Evolutionary conservation across 2,888 invertebrate species (phyloP), one percentile per base, ranked within the genome.

Genomic region (Calliphora vomitoria): DNA sequence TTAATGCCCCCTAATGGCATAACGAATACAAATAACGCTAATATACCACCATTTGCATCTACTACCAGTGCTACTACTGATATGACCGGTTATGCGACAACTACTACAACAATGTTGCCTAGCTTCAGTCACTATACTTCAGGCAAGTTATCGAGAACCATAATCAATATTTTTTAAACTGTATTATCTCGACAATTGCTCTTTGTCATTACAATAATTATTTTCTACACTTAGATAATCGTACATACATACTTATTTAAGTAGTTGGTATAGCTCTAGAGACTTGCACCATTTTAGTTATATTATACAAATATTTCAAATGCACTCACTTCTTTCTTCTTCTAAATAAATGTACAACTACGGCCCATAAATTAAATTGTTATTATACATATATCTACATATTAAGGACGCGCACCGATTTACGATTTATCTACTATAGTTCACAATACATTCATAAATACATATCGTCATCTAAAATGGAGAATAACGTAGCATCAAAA

Each of bases 71-170:
- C 80, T 35, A 41, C 69, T 44, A 41, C 69, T 44, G 80, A 85
- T 44, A 80, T 81, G 60, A 50, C 62, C 35, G 75, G 75, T 55
- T 85, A 85, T 75, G 75, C 75, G 8, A 76, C 75, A 64, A 76
- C 85, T 25, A 85, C 80, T 25, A 80, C 95, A 83, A 94, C 95
- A 90, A 95, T 96, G 95, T 94, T 96, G 90, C 96, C 96, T 88
- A 96, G 96, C 94, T 96, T 96, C 93, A 96, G 96, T 94, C 95
- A 95, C 90, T 96, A 96, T 92, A 95, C 96, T 86, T 94, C 96
- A 95, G 96, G 96, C 95, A 94, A 94, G 95, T 94, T 82, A 75
- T 55, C 8, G 31, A 58, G 25, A 11, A 58, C 20, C 58, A 8
- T 25, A 58, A 13, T 25, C n/a, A 0, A 47, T 4, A 47, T 15